A percentile compares a stretch with the other conserved stretches of the same genome.
Evolutionary conservation across 2,797 vertebrate genomes (phyloP).

Genomic region (Sebastes nivosus): DNA sequence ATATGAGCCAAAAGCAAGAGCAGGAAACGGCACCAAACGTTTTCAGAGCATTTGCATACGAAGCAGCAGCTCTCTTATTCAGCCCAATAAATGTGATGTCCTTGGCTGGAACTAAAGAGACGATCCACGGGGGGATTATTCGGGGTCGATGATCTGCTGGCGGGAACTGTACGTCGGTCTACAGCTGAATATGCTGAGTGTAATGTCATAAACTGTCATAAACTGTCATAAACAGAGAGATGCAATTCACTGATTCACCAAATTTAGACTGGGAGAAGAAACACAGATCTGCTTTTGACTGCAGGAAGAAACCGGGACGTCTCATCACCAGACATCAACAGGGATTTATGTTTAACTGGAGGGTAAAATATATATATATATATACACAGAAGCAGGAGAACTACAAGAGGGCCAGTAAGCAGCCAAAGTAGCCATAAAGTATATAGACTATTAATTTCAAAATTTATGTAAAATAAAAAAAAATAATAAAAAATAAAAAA

Average conservation of each 20-base stretch:
- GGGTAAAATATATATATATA: neutral
- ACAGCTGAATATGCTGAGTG: neutral
- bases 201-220: neutral
- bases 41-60: slow-evolving; percentile 14
- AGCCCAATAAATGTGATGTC: slow-evolving; percentile 19
- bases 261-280: neutral
- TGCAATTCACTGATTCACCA: slow-evolving; percentile 19
- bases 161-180: neutral
- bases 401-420: neutral
- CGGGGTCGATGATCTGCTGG: neutral
- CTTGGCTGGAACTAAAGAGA: neutral
- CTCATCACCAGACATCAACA: slow-evolving; percentile 21
- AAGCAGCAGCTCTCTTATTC: neutral
- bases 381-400: neutral
- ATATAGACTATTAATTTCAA: neutral
- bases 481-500: too few relatives aligned
- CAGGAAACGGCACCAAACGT: neutral
- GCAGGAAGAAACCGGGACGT: neutral
- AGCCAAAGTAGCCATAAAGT: neutral
- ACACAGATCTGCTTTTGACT: neutral
- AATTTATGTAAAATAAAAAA: too few relatives aligned
- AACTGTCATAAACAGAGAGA: neutral
- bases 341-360: neutral
- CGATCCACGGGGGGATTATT: neutral
- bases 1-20: neutral